Conservation (phyloP, 2,797 vertebrate genomes). For the Microtus obscurus region DNA sequence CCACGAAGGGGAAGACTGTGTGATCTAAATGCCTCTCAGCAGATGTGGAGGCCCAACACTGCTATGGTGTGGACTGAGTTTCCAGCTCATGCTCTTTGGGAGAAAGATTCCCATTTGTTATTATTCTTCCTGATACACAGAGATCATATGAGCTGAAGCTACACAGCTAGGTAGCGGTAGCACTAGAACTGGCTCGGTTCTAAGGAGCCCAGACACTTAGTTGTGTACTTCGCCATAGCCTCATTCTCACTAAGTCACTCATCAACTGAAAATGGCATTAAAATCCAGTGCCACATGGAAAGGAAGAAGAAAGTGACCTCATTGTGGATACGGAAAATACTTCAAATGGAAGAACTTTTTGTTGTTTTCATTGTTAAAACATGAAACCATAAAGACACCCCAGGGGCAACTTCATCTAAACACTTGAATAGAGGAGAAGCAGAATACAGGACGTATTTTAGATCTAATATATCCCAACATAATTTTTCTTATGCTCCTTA, state of each 20-base stretch:
- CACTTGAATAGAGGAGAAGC: neutral
- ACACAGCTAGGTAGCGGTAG: neutral
- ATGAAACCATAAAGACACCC: constrained; percentile 42
- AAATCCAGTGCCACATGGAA: constrained; percentile 44
- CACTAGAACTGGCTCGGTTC: neutral
- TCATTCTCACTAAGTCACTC: neutral
- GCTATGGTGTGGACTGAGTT: neutral
- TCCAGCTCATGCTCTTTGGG: neutral
- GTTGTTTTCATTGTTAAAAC: constrained; percentile 43
- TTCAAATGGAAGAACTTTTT: neutral
- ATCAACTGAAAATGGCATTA: neutral
- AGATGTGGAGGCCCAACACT: neutral
- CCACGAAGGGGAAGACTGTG: neutral
- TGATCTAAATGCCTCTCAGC: neutral
- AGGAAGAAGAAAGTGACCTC: constrained; percentile 40
- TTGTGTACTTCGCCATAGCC: neutral
- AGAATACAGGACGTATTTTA: neutral
- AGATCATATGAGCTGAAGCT: neutral
- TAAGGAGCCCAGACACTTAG: neutral
- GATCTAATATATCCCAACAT: neutral
- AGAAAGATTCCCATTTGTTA: neutral
- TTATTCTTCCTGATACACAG: neutral
- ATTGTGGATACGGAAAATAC: constrained; percentile 24
- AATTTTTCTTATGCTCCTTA: neutral
- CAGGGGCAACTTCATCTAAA: neutral